Base-by-base conservation (phyloP, 64 coral and sea anemone genomes). In the Dendrophyllia cribrosa region DNA sequence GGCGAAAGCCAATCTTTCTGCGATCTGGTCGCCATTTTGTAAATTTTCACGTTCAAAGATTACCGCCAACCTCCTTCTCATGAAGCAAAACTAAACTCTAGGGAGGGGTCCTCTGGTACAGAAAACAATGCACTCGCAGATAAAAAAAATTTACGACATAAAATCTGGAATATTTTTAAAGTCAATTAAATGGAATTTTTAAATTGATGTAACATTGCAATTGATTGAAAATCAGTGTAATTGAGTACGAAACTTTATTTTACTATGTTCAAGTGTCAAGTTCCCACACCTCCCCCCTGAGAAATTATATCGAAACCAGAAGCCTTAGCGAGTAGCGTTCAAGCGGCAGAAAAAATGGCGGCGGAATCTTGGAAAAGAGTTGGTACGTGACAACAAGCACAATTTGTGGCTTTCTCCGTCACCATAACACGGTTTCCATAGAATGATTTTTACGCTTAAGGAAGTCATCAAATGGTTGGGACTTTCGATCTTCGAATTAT, bases 391-490 rank as follows among this genome's bases (percentile, higher is more conserved):
- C 62, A 84, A 51, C 43, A 50, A 19, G 44, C 60, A 51, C 62
- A 67, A 84, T 6, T 84, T 50, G 80, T 68, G 62, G 61, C 80
- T 66, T 59, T 67, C 3, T 14, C 43, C 19, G 20, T 84, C 60
- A 7, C 15, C 46, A 47, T 80, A 67, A 84, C 44, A 49, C 61
- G 61, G 22, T 84, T 51, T 77, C n/a, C 86, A 26, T 76, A 93
- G 48, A n/a, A 99, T 99, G 97, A 70, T 99, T 48, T 93, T 99
- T 73, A 93, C 94, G 70, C 92, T 83, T 20, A 96, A 96, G 47
- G 97, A 99, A 83, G 58, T 96, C 20, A 99, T 72, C 26, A 87
- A 86, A 91, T 99, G 97, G 97, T 69, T 99, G 51, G 97, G 97
- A 25, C 75, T 96, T 51, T 96, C 97, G 20, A 91, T 99, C 7